Evolutionary conservation across 1,140 invertebrate species (phyloP).

Genomic region (Berghia stephanieae): DNA sequence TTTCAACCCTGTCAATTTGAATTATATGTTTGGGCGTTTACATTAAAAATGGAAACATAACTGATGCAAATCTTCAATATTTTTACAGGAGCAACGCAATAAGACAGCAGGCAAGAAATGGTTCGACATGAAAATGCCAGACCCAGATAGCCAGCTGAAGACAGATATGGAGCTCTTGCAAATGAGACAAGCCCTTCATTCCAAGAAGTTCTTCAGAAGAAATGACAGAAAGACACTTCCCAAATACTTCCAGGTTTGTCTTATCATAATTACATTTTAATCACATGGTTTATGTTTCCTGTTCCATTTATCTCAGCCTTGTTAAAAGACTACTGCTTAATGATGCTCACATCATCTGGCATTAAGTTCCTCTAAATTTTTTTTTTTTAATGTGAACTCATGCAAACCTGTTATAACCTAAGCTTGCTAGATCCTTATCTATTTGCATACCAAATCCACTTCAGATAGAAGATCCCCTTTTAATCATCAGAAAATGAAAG

Average conservation of each 20-base stretch:
- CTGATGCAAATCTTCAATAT: too few species aligned
- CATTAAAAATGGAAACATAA: too few species aligned
- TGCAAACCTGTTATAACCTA: too few species aligned
- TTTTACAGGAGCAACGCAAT: slow-evolving; percentile 69
- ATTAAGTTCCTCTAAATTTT: neutral
- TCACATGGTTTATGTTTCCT: neutral
- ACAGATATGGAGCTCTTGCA: slow-evolving; percentile 87
- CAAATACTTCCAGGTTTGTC: slow-evolving; percentile 90
- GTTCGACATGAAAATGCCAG: slow-evolving; percentile 87
- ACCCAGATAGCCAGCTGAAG: slow-evolving; percentile 86
- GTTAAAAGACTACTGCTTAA: neutral
- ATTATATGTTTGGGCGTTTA: slow-evolving; percentile 29
- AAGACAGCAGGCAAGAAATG: slow-evolving; percentile 86
- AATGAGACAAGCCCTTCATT: slow-evolving; percentile 91
- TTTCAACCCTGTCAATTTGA: neutral
- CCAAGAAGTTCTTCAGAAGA: slow-evolving; percentile 93
- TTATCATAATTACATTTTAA: neutral
- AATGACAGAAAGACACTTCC: slow-evolving; percentile 86
- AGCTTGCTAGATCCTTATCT: too few species aligned
- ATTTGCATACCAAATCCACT: too few species aligned
- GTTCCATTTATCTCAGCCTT: neutral
- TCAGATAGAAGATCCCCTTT: too few species aligned
- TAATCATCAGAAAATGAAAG: too few species aligned
- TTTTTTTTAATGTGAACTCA: too few species aligned
- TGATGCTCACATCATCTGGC: neutral